Conservation (phyloP, 2,113 vertebrate species). For the Sylvicapra grimmia region DNA sequence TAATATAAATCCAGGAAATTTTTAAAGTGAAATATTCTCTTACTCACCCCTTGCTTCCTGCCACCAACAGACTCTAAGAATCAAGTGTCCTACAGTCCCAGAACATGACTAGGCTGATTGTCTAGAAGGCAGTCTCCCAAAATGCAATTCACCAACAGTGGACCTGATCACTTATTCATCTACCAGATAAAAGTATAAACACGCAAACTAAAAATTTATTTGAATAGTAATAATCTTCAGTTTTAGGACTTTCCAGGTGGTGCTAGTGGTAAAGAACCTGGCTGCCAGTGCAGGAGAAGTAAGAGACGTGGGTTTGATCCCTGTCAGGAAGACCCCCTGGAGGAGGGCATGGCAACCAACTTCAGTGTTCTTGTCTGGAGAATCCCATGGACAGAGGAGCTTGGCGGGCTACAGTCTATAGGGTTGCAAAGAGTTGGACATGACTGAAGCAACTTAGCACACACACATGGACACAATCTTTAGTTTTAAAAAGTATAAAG, state of each 20-base stretch:
- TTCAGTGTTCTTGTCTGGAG: background rate
- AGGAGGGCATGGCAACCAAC: background rate
- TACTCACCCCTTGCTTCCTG: rapidly evolving
- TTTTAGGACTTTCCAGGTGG: background rate
- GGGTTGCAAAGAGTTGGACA: background rate
- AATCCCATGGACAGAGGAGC: background rate
- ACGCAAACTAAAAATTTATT: background rate
- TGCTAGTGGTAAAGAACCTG: background rate
- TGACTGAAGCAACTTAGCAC: background rate
- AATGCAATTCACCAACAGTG: background rate
- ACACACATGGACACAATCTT: background rate
- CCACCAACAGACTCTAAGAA: background rate
- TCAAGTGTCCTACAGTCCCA: background rate
- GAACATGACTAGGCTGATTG: background rate
- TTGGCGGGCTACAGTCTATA: background rate
- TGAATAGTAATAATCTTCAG: background rate
- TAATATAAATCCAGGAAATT: background rate
- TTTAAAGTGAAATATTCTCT: background rate
- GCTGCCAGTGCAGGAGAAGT: background rate
- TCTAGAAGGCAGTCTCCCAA: background rate
- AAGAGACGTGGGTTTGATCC: background rate
- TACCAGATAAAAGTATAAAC: background rate
- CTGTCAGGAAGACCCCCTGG: background rate
- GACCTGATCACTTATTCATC: background rate
- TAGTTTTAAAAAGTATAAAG: constrained; percentile 12